Percentiles rank a stretch among this genome's conserved stretches.
phyloP scores from a whole-genome alignment of 2,888 invertebrate species.

The Brachyptera risi region DNA sequence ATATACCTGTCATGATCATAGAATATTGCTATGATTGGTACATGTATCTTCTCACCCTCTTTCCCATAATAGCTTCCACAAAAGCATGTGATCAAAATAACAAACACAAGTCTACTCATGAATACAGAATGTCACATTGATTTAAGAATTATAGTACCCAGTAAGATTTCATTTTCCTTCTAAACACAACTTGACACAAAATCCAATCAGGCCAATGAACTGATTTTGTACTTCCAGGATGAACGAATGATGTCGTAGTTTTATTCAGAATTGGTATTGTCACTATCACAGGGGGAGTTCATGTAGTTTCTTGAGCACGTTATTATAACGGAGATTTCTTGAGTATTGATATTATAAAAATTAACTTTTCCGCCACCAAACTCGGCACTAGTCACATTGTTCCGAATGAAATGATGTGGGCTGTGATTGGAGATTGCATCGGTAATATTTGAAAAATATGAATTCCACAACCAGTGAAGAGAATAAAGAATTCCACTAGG shows the following conservation, averaged over 20 bases:
- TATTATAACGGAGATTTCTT: not conserved
- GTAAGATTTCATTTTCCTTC: not conserved
- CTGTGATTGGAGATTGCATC: constrained; percentile 21
- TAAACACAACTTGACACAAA: not conserved
- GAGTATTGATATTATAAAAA: no score
- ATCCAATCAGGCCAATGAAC: constrained; percentile 3
- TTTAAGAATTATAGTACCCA: no score
- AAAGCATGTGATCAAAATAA: not conserved
- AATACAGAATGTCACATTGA: not conserved
- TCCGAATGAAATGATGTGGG: not conserved
- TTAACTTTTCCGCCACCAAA: no score
- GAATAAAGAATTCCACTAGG: no score
- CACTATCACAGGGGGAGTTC: constrained; percentile 18
- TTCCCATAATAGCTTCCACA: not conserved
- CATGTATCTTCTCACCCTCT: not conserved
- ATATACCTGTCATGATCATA: not conserved
- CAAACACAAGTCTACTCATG: not conserved
- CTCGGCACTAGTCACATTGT: not conserved
- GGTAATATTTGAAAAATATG: no score
- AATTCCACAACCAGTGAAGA: no score
- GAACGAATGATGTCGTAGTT: constrained; percentile 16
- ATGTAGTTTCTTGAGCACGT: not conserved
- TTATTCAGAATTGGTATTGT: constrained; percentile 25
- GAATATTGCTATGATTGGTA: not conserved
- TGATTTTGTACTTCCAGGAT: constrained; percentile 18